Evolutionary conservation across 2,113 vertebrate species (phyloP), one percentile per base, ranked within the genome.

Genomic region (Arothron firmamentum): DNA sequence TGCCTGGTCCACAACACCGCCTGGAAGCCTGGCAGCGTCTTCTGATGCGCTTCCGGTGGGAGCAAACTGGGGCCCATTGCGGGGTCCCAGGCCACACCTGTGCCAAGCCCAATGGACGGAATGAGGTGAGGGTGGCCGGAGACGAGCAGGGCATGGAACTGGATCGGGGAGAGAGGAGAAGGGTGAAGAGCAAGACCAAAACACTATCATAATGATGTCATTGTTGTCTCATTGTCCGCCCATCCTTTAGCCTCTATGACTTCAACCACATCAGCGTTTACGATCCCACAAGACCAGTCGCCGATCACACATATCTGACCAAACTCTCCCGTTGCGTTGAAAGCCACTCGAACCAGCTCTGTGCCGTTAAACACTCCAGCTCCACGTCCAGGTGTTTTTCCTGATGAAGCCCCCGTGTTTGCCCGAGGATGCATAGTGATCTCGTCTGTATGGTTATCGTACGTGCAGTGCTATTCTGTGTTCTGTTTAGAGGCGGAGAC

Each of bases 1-100:
- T 99, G 97, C 69, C 84, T 98, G 90, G 93, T 98, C 90, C 96
- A 96, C 91, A 95, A 59, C 0, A 91, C 94, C 9, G 75, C 94
- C 25, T 98, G 96, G 95, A 89, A 89, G 82, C 91, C 82, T 0
- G 78, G 92, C 66, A 93, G 95, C 63, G 90, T 96, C 90, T 88
- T 96, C 92, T 97, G 94, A 99, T 85, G 59, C 57, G 19, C 49
- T 1, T 42, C 41, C 1, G 51, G n/a, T 0, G 63, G 38, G 25
- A 56, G 62, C 25, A 1, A 49, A 0, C 0, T 38, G 18, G 77
- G 72, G 23, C 54, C 73, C 0, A 59, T 1, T 0, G 56, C 60
- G 0, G 34, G 3, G 56, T 59, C 72, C 65, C 45, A 58, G 65
- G 49, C 0, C 49, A 65, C 59, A 14, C 75, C 65, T 23, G 65